A percentile compares a stretch with the other conserved stretches of the same genome.
Conservation (phyloP, 2,888 invertebrate species). For the Chloroclystis v-ata region DNA sequence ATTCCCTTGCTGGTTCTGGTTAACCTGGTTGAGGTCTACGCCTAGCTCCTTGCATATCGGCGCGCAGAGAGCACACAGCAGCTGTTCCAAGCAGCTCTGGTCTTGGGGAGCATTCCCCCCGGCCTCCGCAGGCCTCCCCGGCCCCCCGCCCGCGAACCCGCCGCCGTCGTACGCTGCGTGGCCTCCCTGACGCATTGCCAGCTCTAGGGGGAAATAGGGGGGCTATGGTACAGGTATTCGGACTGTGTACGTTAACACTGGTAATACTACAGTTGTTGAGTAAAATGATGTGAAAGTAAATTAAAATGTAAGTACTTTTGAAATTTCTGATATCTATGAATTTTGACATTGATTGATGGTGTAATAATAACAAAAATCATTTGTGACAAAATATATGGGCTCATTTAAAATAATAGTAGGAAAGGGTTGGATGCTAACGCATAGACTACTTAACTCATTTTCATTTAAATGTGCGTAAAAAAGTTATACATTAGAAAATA, state of each 20-base stretch:
- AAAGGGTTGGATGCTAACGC: too few relatives aligned
- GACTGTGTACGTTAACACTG: not conserved
- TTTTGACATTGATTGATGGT: too few relatives aligned
- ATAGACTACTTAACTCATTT: too few relatives aligned
- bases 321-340: too few relatives aligned
- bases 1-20: constrained; percentile 33
- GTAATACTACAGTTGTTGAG: not conserved
- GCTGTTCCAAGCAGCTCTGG: constrained; percentile 63
- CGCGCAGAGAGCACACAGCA: constrained; percentile 67
- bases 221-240: not conserved
- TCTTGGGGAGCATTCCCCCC: constrained; percentile 33
- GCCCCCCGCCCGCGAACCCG: constrained; percentile 28
- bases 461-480: too few relatives aligned
- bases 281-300: too few relatives aligned
- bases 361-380: too few relatives aligned
- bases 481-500: too few relatives aligned
- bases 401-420: too few relatives aligned
- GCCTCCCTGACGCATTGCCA: constrained; percentile 59
- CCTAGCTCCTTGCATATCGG: constrained; percentile 75
- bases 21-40: constrained; percentile 58
- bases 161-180: constrained; percentile 58
- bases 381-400: too few relatives aligned
- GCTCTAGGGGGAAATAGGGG: constrained; percentile 40
- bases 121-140: constrained; percentile 9
- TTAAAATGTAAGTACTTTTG: too few relatives aligned